Conservation (phyloP, 2,113 vertebrate species). For the Alces alces region DNA sequence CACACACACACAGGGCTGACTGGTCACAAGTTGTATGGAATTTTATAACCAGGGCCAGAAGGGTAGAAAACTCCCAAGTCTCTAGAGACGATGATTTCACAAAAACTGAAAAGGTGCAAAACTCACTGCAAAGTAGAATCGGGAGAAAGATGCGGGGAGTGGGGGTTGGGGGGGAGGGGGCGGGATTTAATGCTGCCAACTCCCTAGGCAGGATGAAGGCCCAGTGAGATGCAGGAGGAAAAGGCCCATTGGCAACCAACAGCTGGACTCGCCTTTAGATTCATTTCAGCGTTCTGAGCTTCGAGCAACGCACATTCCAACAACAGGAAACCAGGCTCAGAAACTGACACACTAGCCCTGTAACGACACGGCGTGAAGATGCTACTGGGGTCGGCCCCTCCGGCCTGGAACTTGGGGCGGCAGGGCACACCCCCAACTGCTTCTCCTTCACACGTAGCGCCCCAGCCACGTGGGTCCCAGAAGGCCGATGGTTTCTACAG, state of each 20-base stretch:
- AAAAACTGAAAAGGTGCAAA: background rate
- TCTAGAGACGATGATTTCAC: background rate
- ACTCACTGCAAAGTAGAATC: background rate
- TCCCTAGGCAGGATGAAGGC: background rate
- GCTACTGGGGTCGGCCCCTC: background rate
- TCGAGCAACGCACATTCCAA: rapidly evolving
- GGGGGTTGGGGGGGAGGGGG: background rate
- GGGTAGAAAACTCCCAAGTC: background rate
- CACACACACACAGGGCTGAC: background rate
- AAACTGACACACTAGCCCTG: rapidly evolving
- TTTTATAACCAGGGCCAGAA: background rate
- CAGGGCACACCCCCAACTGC: rapidly evolving
- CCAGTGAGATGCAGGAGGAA: background rate
- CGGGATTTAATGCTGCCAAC: background rate
- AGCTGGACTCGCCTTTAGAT: background rate
- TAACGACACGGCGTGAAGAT: rapidly evolving
- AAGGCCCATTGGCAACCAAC: background rate
- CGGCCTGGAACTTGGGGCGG: rapidly evolving
- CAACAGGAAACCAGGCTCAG: background rate
- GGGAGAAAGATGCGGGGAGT: background rate
- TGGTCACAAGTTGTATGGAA: background rate
- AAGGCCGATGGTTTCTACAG: background rate
- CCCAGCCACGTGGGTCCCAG: background rate
- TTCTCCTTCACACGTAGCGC: rapidly evolving
- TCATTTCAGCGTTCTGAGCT: background rate